Conservation (phyloP, 2,113 vertebrate species). For the Epinephelus moara region DNA sequence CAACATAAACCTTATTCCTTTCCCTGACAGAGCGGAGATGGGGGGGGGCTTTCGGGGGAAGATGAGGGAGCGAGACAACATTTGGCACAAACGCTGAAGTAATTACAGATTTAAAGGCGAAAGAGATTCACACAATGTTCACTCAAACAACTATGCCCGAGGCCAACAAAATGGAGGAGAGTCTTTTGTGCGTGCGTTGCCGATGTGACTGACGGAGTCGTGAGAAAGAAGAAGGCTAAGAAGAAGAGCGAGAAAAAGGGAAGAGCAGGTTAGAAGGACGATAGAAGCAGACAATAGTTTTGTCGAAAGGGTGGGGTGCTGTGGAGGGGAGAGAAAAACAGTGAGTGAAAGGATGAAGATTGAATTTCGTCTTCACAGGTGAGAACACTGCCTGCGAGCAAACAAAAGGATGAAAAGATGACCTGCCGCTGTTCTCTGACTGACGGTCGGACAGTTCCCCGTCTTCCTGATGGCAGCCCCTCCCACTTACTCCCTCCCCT, state of each 20-base stretch:
- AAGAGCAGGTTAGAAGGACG: slow-evolving; percentile 17
- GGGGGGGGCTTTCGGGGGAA: neutral
- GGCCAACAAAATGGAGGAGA: slow-evolving; percentile 48
- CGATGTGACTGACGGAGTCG: slow-evolving; percentile 44
- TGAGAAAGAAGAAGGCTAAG: slow-evolving; percentile 43
- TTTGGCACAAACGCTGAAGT: slow-evolving; percentile 59
- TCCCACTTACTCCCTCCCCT: slow-evolving; percentile 6
- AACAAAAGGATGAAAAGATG: slow-evolving; percentile 78
- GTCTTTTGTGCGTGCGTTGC: slow-evolving; percentile 30
- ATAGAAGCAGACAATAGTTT: slow-evolving; percentile 48
- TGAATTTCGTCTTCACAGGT: slow-evolving; percentile 74
- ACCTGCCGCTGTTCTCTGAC: slow-evolving; percentile 60
- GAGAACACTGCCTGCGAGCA: slow-evolving; percentile 64
- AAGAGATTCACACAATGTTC: slow-evolving; percentile 49
- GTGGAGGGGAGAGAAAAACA: slow-evolving; percentile 29
- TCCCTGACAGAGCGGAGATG: slow-evolving; percentile 8
- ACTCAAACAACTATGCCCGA: slow-evolving; percentile 43
- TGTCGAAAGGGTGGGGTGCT: slow-evolving; percentile 38
- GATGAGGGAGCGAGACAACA: slow-evolving; percentile 13
- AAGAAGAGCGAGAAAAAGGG: slow-evolving; percentile 21
- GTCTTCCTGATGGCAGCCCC: slow-evolving; percentile 45
- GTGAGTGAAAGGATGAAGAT: slow-evolving; percentile 75
- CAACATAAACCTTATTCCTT: slow-evolving; percentile 28
- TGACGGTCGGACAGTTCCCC: slow-evolving; percentile 53
- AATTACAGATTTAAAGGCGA: slow-evolving; percentile 72